phyloP scores from a whole-genome alignment of 2,113 vertebrate species.

The Nesogale talazaci region DNA sequence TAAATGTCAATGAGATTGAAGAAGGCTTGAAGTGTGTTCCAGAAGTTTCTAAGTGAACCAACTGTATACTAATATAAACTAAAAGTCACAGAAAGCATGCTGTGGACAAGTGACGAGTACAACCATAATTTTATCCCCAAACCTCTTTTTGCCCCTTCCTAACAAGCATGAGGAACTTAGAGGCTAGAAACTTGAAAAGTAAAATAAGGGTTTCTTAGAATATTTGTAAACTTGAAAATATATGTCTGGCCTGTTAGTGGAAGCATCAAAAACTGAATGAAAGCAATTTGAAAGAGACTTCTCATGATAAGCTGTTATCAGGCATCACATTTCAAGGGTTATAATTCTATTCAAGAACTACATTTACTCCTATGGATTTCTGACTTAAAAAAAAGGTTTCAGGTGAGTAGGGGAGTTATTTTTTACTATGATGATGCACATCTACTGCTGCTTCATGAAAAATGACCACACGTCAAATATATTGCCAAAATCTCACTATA shows the following conservation, averaged over 20 bases:
- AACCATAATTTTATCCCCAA: not conserved
- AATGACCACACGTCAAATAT: not conserved
- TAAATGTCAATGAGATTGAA: conserved; percentile 41
- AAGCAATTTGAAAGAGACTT: conserved; percentile 45
- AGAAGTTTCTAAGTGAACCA: conserved; percentile 67
- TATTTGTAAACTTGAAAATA: conserved; percentile 18
- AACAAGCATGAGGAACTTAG: conserved; percentile 57
- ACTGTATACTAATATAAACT: conserved; percentile 44
- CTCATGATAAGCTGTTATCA: conserved; percentile 13
- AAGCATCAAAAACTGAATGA: not conserved
- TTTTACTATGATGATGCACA: conserved; percentile 9
- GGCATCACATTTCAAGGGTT: conserved; percentile 12
- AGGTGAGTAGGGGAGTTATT: not conserved
- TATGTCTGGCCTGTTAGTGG: not conserved
- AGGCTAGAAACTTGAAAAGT: conserved; percentile 35
- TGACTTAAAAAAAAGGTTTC: conserved; percentile 7
- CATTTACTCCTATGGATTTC: not conserved
- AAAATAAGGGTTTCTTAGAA: conserved; percentile 38
- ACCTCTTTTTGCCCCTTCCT: not conserved
- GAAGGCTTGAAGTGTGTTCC: not conserved
- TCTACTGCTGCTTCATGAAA: conserved; percentile 15
- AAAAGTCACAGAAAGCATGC: conserved; percentile 54
- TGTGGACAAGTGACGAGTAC: conserved; percentile 27
- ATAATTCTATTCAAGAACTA: not conserved
- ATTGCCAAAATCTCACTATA: not conserved